Evolutionary conservation across 2,113 vertebrate species (phyloP).

Genomic region (Psephotus haematonotus): DNA sequence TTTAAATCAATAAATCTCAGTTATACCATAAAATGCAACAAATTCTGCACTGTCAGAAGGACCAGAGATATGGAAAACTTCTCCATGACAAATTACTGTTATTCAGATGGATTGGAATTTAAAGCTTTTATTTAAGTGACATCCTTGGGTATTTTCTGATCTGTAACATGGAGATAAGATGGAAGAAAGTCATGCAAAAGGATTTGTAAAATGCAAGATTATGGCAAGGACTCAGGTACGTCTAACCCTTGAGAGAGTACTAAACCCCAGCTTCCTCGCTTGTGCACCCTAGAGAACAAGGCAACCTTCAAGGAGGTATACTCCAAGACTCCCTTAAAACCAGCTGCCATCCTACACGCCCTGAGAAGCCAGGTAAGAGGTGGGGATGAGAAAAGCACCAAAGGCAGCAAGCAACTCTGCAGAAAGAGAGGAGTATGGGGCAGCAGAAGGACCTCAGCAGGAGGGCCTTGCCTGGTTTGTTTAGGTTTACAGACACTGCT

Average conservation of each 20-base stretch:
- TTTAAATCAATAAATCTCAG: not conserved
- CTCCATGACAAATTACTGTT: not conserved
- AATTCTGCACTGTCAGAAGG: not conserved
- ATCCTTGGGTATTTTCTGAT: not conserved
- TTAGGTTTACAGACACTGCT: not conserved
- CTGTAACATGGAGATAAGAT: not conserved
- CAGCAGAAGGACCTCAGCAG: not conserved
- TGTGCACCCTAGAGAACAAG: not conserved
- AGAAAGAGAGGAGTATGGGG: not conserved
- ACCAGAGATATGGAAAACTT: not conserved
- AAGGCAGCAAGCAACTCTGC: not conserved
- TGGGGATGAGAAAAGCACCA: not conserved
- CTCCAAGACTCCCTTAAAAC: not conserved
- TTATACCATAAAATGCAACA: not conserved
- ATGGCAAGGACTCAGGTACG: not conserved
- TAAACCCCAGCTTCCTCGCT: not conserved
- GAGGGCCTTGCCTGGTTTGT: not conserved
- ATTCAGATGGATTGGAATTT: not conserved
- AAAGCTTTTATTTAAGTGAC: not conserved
- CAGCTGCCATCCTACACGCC: not conserved
- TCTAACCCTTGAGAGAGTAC: not conserved
- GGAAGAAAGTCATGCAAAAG: not conserved
- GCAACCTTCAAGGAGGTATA: not conserved
- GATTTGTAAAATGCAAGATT: not conserved
- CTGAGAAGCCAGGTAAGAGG: not conserved